Evolutionary conservation across 2,113 vertebrate species (phyloP).

Genomic region (Zapus hudsonius): DNA sequence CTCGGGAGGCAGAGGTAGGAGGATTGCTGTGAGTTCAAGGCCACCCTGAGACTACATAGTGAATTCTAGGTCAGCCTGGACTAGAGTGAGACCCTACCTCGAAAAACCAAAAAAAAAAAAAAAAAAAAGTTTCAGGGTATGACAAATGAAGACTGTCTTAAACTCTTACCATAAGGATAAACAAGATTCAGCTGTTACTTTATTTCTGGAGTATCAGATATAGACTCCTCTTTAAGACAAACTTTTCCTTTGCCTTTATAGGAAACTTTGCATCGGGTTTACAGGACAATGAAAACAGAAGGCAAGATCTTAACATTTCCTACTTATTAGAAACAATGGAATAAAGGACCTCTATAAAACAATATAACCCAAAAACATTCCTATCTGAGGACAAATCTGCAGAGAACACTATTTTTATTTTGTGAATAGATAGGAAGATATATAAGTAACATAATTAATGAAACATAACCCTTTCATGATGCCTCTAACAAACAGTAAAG

Average conservation of each 20-base stretch:
- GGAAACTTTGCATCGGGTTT: neutral
- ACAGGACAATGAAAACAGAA: slow-evolving; percentile 48
- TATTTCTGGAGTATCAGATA: neutral
- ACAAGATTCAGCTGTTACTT: neutral
- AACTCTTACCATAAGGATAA: neutral
- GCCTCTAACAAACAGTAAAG: neutral
- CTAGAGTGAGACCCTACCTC: too few species aligned
- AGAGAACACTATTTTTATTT: slow-evolving; percentile 39
- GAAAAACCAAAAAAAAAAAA: too few species aligned
- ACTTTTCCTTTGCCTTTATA: slow-evolving; percentile 1
- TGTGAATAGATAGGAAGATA: neutral
- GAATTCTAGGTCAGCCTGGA: too few species aligned
- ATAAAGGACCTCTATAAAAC: slow-evolving; percentile 22
- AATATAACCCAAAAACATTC: slow-evolving; percentile 10
- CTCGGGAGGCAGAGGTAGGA: too few species aligned
- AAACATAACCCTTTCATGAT: slow-evolving; percentile 25
- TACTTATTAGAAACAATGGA: neutral
- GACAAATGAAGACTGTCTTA: neutral
- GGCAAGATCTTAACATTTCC: slow-evolving; percentile 24
- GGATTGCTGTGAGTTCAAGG: too few species aligned
- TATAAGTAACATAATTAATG: neutral
- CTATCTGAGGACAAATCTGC: slow-evolving; percentile 49
- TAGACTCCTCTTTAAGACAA: neutral
- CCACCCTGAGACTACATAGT: too few species aligned
- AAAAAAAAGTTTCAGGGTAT: slow-evolving; percentile 3